Base-by-base conservation (phyloP, 37 sponge, comb jelly and placozoan species). In the Spongilla lacustris region DNA sequence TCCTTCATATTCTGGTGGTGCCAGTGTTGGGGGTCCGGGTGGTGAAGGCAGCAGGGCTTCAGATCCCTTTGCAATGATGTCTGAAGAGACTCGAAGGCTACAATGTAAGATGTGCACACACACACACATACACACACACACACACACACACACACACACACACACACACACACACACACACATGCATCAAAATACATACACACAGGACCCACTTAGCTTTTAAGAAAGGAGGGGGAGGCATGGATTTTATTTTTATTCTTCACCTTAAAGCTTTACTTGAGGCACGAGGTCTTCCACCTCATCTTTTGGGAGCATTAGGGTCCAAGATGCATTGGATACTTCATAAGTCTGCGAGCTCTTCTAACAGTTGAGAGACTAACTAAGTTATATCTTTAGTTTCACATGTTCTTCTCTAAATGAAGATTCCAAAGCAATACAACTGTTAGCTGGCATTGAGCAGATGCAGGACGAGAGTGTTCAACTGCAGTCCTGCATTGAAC, bases 401-500 rank as follows among this genome's bases (percentile, higher is more conserved):
- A 35, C 34, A 19, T 72, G 25, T 72, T 13, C 73, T 14, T 72
- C 21, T 14, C 19, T 58, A 14, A 36, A 35, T 23, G 23, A 32
- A 76, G 34, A 14, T 17, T 76, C 34, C 30, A 76, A 36, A 41
- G 37, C 73, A 21, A 13, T 72, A 24, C 94, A 91, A 70, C 84
- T 96, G n/a, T 66, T 96, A 66, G 75, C 69, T 21, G 95, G 90
- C 2, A 69, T 96, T 31, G 91, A 96, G 86, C 38, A 83, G 21
- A 49, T 73, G 22, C 85, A 92, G 2, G 92, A 93, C 50, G 96
- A 96, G 69, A 80, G 89, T 72, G 79, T 82, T n/a, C 96, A 96
- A 82, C 84, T 93, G 32, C 93, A 95, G 85, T 87, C 96, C 32
- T 89, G 89, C 70, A 92, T 95, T 50, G 96, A 95, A 79, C 70